Evolutionary conservation across 2,888 invertebrate genomes (phyloP), one percentile per base, ranked within the genome.

Genomic region (Caenorhabditis sinica): DNA sequence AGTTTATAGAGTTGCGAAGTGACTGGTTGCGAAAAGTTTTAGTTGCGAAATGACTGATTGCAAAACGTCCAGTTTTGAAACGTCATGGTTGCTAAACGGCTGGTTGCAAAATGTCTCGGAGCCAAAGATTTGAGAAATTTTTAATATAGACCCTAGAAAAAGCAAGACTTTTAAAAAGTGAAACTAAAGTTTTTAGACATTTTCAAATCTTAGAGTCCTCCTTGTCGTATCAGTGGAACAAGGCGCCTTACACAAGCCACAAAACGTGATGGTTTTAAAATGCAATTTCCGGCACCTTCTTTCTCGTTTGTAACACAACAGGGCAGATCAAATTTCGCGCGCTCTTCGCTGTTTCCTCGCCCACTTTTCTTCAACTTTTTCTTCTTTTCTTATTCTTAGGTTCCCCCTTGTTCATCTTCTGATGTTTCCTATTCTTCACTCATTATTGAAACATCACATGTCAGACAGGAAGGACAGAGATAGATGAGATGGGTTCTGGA

Each of bases 321-420:
- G 53, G 36, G 30, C 25, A 76, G 76, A 76, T 76, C 76, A 60
- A 76, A 76, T 76, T 76, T 76, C 76, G 76, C 68, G 68, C 66
- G 56, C 20, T 40, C n/a, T 36, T 23, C 4, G 11, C 25, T 36
- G 17, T 25, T 40, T 25, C 30, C 25, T 49, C 30, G 40, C 45
- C 43, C 36, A n/a, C 0, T 40, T 28, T 40, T n/a, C 45, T 45
- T 49, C 49, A 49, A 49, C 49, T 49, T 49, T 49, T 49, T 60
- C 40, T 36, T 56, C 23, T 43, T 43, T n/a, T 40, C 43, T 40
- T 40, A 40, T 40, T 40, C 49, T 49, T 49, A 49, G 49, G 49
- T 49, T 49, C 20, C 20, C 6, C 20, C 25, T 45, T 49, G 25
- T 43, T 36, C 45, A 3, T 28, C 45, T 43, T 25, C 17, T 40